Evolutionary conservation across 2,113 vertebrate genomes (phyloP), one percentile per base, ranked within the genome.

Genomic region (Hystrix brachyura): DNA sequence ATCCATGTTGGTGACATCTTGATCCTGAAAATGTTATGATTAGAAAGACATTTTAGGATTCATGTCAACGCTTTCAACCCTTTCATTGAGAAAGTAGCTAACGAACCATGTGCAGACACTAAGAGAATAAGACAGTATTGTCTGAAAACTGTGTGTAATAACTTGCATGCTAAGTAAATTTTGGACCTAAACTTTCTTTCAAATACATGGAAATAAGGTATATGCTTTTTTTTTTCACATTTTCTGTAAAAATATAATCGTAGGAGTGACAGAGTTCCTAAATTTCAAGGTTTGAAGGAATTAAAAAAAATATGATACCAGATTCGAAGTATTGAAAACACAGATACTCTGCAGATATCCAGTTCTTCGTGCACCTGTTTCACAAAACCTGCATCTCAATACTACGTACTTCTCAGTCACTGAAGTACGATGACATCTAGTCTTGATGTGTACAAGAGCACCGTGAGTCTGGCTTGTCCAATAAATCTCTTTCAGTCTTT

Each of bases 401-500:
- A 53, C 32, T 69, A 87, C 94, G 60, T 76, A 74, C 19, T n/a
- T 87, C 12, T 9, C 17, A 67, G 7, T 34, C 21, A 67, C 65
- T 89, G 48, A 90, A 84, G 43, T 10, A 1, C 46, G 32, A 57
- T 53, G n/a, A 57, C 25, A 57, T 11, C 29, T 34, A 72, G 1
- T 60, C 27, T 55, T n/a, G 4, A 11, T 46, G 83, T 90, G 43
- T 48, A 15, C n/a, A 85, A 82, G 96, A 87, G 92, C 74, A 87
- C 46, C 72, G 48, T 46, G 43, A 64, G 34, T 64, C 25, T 93
- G 55, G 82, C 29, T 87, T 19, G 46, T 82, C 90, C 62, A 87
- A 43, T 79, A 81, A 94, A 85, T 91, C 10, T 59, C 60, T 85
- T 86, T 62, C 25, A 76, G 25, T 59, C 53, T 95, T 72, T 55